Evolutionary conservation across 64 coral and sea anemone genomes (phyloP).

Genomic region (Actinia tenebrosa): DNA sequence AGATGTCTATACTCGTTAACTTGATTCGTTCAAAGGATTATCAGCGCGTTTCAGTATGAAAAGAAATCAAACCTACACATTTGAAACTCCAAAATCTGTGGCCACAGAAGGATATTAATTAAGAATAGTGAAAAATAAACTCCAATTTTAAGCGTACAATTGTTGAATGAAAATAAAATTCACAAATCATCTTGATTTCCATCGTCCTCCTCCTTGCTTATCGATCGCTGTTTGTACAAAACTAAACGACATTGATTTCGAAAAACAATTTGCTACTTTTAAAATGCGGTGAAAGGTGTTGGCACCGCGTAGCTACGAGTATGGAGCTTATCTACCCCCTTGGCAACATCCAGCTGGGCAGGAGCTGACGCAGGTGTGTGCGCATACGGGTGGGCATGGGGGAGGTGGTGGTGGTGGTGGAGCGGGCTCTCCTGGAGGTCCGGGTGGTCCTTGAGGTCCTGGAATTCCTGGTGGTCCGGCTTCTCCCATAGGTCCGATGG

Average conservation of each 20-base stretch:
- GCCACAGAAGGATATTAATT: conserved; percentile 27
- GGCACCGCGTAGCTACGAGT: neutral
- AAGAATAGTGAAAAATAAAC: conserved; percentile 34
- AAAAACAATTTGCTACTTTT: neutral
- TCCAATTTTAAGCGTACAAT: conserved; percentile 15
- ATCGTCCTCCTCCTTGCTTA: conserved; percentile 1
- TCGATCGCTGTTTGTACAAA: conserved; percentile 14
- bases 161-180: neutral
- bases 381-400: conserved; percentile 96
- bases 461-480: conserved; percentile 93
- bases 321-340: conserved; percentile 62
- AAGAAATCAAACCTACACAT: conserved; percentile 23
- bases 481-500: conserved; percentile 97
- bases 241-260: conserved; percentile 2
- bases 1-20: conserved; percentile 20
- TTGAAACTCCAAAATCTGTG: conserved; percentile 38
- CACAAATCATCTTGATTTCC: neutral
- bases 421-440: conserved; percentile 96
- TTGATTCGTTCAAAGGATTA: conserved; percentile 20
- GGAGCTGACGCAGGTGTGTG: conserved; percentile 92
- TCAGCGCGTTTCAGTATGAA: conserved; percentile 14
- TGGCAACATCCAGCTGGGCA: conserved; percentile 82
- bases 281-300: neutral
- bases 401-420: conserved; percentile 97
- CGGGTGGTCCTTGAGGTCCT: conserved; percentile 95